A percentile compares a stretch with the other conserved stretches of the same genome.
These are phyloP conservation scores for Siniperca knerii DNA, from an alignment of 2,113 vertebrate species.

Conservation along the genomic window DNA sequence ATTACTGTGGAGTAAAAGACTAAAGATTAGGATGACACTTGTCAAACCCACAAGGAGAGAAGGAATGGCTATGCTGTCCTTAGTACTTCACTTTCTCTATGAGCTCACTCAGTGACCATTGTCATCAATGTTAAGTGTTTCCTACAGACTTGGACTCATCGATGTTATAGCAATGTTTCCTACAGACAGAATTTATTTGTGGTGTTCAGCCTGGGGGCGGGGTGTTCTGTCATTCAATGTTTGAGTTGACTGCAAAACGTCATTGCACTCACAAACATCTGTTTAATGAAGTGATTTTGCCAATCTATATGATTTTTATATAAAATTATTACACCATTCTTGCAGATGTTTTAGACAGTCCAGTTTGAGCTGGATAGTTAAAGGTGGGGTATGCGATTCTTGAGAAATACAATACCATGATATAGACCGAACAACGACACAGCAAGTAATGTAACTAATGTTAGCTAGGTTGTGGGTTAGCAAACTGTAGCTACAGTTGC, in stretches of 20 bases:
- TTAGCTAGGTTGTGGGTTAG: too few species aligned
- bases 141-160: neutral
- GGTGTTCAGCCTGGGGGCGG: slow-evolving; percentile 3
- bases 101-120: slow-evolving; percentile 24
- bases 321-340: neutral
- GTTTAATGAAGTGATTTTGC: neutral
- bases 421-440: too few species aligned
- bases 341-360: neutral
- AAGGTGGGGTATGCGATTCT: too few species aligned
- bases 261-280: neutral
- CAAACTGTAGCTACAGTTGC: too few species aligned
- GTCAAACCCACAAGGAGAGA: neutral
- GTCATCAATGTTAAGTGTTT: slow-evolving; percentile 12
- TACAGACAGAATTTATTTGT: slow-evolving; percentile 18
- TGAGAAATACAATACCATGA: too few species aligned
- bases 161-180: slow-evolving; percentile 28
- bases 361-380: neutral
- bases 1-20: neutral
- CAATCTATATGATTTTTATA: neutral
- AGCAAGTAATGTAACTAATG: too few species aligned
- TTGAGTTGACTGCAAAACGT: slow-evolving; percentile 18
- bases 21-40: neutral
- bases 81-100: neutral
- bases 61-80: neutral
- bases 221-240: slow-evolving; percentile 13